Conservation (phyloP, 2,888 invertebrate species). For the Orgyia antiqua region DNA sequence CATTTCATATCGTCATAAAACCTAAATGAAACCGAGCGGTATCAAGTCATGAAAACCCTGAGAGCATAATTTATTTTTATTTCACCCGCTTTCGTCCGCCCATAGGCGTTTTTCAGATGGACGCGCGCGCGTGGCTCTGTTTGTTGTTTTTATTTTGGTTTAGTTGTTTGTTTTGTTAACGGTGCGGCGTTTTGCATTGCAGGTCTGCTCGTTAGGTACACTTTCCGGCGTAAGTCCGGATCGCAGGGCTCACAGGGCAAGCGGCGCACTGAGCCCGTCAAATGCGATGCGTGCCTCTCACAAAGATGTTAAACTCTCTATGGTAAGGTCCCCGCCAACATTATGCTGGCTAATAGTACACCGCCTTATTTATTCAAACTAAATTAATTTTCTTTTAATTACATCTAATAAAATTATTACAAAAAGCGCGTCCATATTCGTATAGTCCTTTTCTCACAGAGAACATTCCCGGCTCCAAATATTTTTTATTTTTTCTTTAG, state of each 20-base stretch:
- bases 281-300: conserved; percentile 78
- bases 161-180: conserved; percentile 72
- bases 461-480: conserved; percentile 27
- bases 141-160: conserved; percentile 60
- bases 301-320: conserved; percentile 76
- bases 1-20: conserved; percentile 54
- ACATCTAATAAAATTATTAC: conserved; percentile 35
- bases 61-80: conserved; percentile 57
- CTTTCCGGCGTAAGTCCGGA: conserved; percentile 79
- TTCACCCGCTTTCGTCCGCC: conserved; percentile 69
- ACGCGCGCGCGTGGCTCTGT: conserved; percentile 64
- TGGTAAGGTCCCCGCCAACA: conserved; percentile 63
- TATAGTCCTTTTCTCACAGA: conserved; percentile 38
- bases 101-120: conserved; percentile 71
- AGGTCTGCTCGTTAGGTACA: conserved; percentile 80
- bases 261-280: conserved; percentile 73
- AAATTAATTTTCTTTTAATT: conserved; percentile 36
- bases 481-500: conserved; percentile 32
- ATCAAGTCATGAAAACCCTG: conserved; percentile 61
- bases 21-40: conserved; percentile 56
- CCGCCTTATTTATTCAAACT: conserved; percentile 3
- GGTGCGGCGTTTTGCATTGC: conserved; percentile 77
- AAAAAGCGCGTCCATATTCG: conserved; percentile 63
- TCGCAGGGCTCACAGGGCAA: conserved; percentile 74
- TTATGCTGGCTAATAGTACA: conserved; percentile 45